Conservation (phyloP, 2,797 vertebrate genomes). For the Microctenopoma steveboyesi region DNA sequence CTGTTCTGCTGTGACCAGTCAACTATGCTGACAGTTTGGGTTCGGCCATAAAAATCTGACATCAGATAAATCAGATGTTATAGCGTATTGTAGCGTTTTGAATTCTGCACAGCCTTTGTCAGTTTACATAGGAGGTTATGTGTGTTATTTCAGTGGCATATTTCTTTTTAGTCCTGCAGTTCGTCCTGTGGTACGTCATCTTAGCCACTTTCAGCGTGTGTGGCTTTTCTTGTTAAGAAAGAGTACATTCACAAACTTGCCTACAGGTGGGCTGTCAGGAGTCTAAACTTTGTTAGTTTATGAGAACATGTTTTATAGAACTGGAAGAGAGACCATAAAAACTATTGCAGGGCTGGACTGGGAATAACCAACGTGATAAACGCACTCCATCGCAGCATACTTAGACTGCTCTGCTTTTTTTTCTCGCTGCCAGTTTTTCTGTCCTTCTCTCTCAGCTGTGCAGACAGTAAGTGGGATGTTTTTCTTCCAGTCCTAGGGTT, state of each 20-base stretch:
- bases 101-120: not conserved
- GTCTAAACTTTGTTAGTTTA: constrained; percentile 51
- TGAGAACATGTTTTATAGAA: constrained; percentile 60
- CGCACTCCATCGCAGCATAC: constrained; percentile 41
- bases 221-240: constrained; percentile 56
- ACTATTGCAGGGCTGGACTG: constrained; percentile 40
- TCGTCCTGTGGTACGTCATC: constrained; percentile 22
- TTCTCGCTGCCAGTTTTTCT: constrained; percentile 32
- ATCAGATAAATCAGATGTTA: not conserved
- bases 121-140: too few species aligned
- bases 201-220: constrained; percentile 45
- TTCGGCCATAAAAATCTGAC: not conserved
- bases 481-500: constrained; percentile 58
- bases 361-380: constrained; percentile 57
- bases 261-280: constrained; percentile 55
- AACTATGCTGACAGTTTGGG: not conserved
- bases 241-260: constrained; percentile 43
- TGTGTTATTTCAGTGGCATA: constrained; percentile 31
- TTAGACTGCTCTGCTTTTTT: constrained; percentile 24
- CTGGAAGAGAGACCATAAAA: constrained; percentile 62
- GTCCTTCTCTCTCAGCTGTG: constrained; percentile 36
- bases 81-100: not conserved
- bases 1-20: constrained; percentile 1
- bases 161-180: constrained; percentile 21
- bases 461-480: constrained; percentile 66